A percentile compares a stretch with the other conserved stretches of the same genome.
These are phyloP conservation scores for Zelostemma sp. DNA, from an alignment of 1,140 invertebrate species.

Conservation along the genomic window DNA sequence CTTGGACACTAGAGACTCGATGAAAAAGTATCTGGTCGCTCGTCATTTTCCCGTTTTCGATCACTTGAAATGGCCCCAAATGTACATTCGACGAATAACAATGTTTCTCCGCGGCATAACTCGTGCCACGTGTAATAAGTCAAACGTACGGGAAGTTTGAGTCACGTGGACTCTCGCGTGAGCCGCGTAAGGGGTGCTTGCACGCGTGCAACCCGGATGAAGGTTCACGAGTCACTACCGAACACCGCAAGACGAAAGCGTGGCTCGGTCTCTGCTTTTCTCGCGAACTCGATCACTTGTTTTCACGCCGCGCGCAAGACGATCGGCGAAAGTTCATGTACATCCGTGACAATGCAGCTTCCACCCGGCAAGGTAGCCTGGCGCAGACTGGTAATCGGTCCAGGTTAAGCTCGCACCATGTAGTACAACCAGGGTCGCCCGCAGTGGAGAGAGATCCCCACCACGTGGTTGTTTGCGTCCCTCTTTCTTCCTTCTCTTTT, in stretches of 20 bases:
- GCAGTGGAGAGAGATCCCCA: conserved; percentile 33
- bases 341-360: conserved; percentile 19
- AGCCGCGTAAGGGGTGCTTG: not conserved
- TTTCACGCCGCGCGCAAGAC: conserved; percentile 1
- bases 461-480: conserved; percentile 17
- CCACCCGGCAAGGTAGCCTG: conserved; percentile 40
- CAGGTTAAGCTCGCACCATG: conserved; percentile 39
- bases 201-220: conserved; percentile 6
- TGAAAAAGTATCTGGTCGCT: too few species aligned
- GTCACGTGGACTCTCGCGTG: not conserved
- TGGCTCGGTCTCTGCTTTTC: not conserved
- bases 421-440: conserved; percentile 42
- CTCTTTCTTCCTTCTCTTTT: conserved; percentile 18
- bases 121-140: not conserved
- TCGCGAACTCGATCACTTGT: conserved; percentile 16
- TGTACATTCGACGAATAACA: too few species aligned
- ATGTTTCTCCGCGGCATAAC: too few species aligned
- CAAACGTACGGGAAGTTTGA: not conserved
- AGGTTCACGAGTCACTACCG: conserved; percentile 43
- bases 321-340: conserved; percentile 14
- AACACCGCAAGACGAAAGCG: conserved; percentile 7
- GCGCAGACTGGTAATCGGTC: conserved; percentile 42
- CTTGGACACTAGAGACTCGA: conserved; percentile 14
- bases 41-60: too few species aligned
- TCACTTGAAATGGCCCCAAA: too few species aligned